phyloP scores from a whole-genome alignment of 1,140 invertebrate species.

The Nilaparvata lugens region DNA sequence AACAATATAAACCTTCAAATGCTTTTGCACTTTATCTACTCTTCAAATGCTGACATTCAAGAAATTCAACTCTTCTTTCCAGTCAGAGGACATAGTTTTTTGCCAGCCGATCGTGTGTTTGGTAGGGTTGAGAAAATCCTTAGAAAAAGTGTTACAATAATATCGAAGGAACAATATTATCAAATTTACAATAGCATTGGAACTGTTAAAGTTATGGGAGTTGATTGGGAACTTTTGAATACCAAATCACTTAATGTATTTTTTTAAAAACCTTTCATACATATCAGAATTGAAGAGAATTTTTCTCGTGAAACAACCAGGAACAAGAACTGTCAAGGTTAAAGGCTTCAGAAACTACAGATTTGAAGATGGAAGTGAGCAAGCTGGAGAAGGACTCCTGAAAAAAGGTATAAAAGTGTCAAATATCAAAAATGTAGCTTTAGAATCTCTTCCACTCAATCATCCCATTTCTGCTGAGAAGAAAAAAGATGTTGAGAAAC shows the following conservation, averaged over 20 bases:
- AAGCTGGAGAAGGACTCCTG: not conserved
- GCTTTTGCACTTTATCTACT: not conserved
- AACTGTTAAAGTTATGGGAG: not conserved
- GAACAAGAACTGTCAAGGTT: not conserved
- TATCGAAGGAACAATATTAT: slow-evolving; percentile 7
- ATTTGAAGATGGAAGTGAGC: not conserved
- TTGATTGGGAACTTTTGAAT: not conserved
- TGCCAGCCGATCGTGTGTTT: slow-evolving; percentile 30
- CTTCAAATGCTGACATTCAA: not conserved
- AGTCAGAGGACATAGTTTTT: slow-evolving; percentile 28
- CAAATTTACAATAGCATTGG: slow-evolving; percentile 5
- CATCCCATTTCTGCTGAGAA: not conserved
- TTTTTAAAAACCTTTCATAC: not conserved
- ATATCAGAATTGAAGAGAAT: not conserved
- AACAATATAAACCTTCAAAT: not conserved
- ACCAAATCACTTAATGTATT: not conserved
- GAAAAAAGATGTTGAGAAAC: not conserved
- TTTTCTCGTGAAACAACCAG: not conserved
- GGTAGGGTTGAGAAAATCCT: slow-evolving; percentile 25
- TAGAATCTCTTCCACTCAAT: not conserved
- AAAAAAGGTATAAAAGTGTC: not conserved
- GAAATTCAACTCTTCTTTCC: slow-evolving; percentile 24
- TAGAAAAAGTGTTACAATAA: slow-evolving; percentile 22
- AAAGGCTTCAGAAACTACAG: not conserved
- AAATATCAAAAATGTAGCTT: not conserved